phyloP scores from a whole-genome alignment of 2,113 vertebrate species.

The Tringa solitaria region DNA sequence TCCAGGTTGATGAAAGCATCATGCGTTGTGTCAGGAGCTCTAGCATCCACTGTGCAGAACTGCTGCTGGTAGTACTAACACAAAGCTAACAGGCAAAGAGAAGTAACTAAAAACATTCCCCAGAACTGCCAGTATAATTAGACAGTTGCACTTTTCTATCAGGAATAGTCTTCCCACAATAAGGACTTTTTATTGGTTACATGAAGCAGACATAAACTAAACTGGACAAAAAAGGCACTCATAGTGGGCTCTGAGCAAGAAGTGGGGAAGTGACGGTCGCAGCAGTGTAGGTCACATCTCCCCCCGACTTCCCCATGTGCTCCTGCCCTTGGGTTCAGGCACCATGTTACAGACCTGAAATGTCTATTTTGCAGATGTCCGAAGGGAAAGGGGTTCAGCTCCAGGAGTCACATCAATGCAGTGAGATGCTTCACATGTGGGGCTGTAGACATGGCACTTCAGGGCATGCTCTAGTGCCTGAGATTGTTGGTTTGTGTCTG shows the following conservation, averaged over 20 bases:
- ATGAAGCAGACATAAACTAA: not conserved
- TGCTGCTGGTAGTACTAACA: not conserved
- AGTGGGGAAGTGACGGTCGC: accelerated
- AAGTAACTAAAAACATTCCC: not conserved
- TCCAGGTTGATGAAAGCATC: not conserved
- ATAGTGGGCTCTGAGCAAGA: not conserved
- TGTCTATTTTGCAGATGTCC: not conserved
- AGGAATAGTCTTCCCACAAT: not conserved
- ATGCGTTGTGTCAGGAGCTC: not conserved
- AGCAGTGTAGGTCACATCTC: not conserved
- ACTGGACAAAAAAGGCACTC: not conserved
- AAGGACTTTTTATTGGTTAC: not conserved
- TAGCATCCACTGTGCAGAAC: not conserved
- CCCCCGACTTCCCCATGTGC: not conserved
- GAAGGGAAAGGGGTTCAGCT: not conserved
- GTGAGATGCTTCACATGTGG: not conserved
- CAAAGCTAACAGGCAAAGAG: not conserved
- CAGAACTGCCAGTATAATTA: not conserved
- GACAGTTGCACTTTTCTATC: not conserved
- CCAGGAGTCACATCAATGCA: not conserved
- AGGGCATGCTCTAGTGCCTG: too few relatives aligned
- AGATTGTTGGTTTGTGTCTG: too few relatives aligned
- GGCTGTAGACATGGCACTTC: too few relatives aligned
- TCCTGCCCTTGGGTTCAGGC: not conserved
- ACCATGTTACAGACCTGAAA: not conserved